phyloP scores from a whole-genome alignment of 2,888 invertebrate species.

The Leucoptera coffeella region DNA sequence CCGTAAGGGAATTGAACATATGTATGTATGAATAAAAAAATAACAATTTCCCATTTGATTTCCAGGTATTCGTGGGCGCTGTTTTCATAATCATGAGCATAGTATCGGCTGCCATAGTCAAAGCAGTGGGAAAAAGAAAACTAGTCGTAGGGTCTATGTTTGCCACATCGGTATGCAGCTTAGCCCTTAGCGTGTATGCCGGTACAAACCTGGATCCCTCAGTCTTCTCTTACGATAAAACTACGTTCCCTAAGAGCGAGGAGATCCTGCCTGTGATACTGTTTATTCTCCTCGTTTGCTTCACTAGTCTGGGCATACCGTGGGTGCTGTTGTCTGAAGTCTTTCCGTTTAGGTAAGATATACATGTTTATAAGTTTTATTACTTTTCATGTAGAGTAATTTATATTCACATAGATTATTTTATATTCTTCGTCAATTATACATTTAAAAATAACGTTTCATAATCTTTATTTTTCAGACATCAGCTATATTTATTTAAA shows the following conservation, averaged over 20 bases:
- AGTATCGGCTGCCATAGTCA: conserved; percentile 26
- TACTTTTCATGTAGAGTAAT: too few relatives aligned
- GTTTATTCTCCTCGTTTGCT: conserved; percentile 28
- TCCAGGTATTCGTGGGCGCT: conserved; percentile 29
- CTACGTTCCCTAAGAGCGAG: conserved; percentile 28
- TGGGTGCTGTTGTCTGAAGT: conserved; percentile 55
- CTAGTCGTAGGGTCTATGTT: conserved; percentile 24
- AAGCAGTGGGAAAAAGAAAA: conserved; percentile 29
- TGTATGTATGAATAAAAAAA: too few relatives aligned
- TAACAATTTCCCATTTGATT: conserved; percentile 6
- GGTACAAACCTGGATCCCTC: conserved; percentile 12
- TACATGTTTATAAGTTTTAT: too few relatives aligned
- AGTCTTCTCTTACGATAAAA: conserved; percentile 28
- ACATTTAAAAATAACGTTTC: too few relatives aligned
- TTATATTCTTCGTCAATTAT: too few relatives aligned
- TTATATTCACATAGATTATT: too few relatives aligned
- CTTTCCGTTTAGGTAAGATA: conserved; percentile 51
- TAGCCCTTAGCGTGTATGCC: conserved; percentile 26
- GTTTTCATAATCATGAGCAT: conserved; percentile 25
- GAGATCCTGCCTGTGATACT: conserved; percentile 28
- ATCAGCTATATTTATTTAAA: too few relatives aligned
- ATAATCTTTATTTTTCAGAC: too few relatives aligned
- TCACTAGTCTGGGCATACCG: conserved; percentile 36
- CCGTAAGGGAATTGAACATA: too few relatives aligned
- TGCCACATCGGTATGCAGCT: conserved; percentile 19